phyloP scores from a whole-genome alignment of 1,140 invertebrate genomes.

The Himalopsyche phryganea region DNA sequence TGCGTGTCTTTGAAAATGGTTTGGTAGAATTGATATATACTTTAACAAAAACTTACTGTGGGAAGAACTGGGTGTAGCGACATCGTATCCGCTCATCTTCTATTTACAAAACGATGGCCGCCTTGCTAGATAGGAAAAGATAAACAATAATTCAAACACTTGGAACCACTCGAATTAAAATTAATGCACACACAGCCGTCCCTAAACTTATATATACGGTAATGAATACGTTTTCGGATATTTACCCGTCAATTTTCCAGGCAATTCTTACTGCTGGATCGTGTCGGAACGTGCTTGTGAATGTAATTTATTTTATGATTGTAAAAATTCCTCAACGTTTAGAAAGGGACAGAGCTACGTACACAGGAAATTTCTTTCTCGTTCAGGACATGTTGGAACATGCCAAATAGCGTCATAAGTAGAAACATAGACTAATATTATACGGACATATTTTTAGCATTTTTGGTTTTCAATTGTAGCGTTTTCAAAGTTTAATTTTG shows the following conservation, averaged over 20 bases:
- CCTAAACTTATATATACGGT: neutral
- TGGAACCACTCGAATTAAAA: neutral
- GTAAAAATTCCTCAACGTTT: too few relatives aligned
- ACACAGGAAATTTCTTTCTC: too few relatives aligned
- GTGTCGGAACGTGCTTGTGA: conserved; percentile 14
- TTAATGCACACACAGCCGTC: neutral
- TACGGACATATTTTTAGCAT: too few relatives aligned
- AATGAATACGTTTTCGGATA: neutral
- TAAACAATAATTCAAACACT: neutral
- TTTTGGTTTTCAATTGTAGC: too few relatives aligned
- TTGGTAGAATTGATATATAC: neutral
- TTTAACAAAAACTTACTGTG: conserved; percentile 7
- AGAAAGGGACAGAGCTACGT: too few relatives aligned
- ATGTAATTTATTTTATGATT: too few relatives aligned
- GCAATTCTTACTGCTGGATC: conserved; percentile 12
- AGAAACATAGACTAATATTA: too few relatives aligned
- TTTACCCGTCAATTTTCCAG: conserved; percentile 19
- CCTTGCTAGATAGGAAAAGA: conserved; percentile 13
- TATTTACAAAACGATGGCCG: conserved; percentile 14
- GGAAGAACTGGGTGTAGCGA: conserved; percentile 14
- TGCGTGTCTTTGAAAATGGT: neutral
- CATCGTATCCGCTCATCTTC: conserved; percentile 21
- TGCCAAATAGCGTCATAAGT: too few relatives aligned
- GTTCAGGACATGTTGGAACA: too few relatives aligned
- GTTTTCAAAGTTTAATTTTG: too few relatives aligned